phyloP scores from a whole-genome alignment of 2,888 invertebrate genomes.

The Parthenolecanium corni region DNA sequence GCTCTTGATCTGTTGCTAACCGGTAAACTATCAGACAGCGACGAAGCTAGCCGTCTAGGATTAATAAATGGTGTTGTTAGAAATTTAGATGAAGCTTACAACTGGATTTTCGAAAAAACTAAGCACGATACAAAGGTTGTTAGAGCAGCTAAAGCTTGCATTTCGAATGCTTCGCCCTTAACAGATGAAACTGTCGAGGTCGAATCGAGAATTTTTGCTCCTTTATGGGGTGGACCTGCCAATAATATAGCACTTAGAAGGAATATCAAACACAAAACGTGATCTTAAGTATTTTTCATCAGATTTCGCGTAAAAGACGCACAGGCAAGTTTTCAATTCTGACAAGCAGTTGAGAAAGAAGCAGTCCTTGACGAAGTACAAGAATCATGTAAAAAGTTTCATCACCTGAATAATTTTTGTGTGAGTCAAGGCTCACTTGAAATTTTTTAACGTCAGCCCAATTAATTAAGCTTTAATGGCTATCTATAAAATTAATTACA shows the following conservation, averaged over 20 bases:
- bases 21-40: conserved; percentile 36
- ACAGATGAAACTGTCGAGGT: conserved; percentile 34
- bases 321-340: too few species aligned
- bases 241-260: conserved; percentile 38
- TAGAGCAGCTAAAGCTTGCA: conserved; percentile 34
- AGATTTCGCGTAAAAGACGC: too few species aligned
- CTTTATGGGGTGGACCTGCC: conserved; percentile 40
- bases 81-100: conserved; percentile 34
- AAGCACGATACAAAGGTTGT: conserved; percentile 35
- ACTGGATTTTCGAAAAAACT: conserved; percentile 37
- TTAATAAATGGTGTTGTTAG: conserved; percentile 39
- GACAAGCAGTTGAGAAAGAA: too few species aligned
- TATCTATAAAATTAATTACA: too few species aligned
- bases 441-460: too few species aligned
- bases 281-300: not conserved
- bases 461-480: too few species aligned
- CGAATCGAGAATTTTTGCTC: conserved; percentile 39
- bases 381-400: too few species aligned
- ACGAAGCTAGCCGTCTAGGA: conserved; percentile 39
- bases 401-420: too few species aligned
- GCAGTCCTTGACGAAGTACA: too few species aligned
- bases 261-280: conserved; percentile 38
- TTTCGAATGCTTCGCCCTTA: conserved; percentile 6
- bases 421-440: too few species aligned
- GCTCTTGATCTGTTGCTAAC: conserved; percentile 40